A percentile compares a stretch with the other conserved stretches of the same genome.
Conservation (phyloP, 2,113 vertebrate genomes). For the Girardinichthys multiradiatus region DNA sequence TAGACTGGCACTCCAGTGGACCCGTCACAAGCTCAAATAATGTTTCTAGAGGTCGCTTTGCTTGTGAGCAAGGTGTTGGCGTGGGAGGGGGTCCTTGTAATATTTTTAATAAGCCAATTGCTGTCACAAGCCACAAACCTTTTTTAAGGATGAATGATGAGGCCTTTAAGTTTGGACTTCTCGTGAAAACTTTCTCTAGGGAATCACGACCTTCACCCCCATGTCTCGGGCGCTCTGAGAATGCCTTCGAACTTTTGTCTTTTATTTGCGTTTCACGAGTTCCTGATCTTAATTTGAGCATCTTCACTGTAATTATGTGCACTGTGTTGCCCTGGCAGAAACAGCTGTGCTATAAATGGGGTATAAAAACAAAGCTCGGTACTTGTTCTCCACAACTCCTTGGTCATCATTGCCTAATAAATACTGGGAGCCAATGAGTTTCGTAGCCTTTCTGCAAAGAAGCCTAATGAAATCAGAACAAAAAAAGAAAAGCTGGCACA, state of each 20-base stretch:
- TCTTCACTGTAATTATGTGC: constrained; percentile 68
- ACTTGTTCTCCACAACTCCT: constrained; percentile 73
- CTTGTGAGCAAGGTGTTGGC: constrained; percentile 51
- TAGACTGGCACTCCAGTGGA: constrained; percentile 73
- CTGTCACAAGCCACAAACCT: constrained; percentile 49
- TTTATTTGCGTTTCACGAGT: constrained; percentile 57
- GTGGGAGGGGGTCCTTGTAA: constrained; percentile 32
- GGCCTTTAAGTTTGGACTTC: constrained; percentile 17
- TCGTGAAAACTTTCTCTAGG: constrained; percentile 38
- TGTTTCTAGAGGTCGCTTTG: constrained; percentile 62
- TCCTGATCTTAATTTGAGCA: constrained; percentile 72
- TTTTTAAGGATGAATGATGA: constrained; percentile 36
- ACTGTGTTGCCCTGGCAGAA: constrained; percentile 62
- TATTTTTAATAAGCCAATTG: constrained; percentile 64
- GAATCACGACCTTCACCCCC: constrained; percentile 41
- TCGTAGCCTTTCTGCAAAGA: constrained; percentile 39
- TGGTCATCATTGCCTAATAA: constrained; percentile 77
- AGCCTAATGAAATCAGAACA: constrained; percentile 34
- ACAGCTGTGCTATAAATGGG: constrained; percentile 80
- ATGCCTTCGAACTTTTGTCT: constrained; percentile 10
- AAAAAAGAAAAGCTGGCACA: not conserved
- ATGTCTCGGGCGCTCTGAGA: constrained; percentile 1
- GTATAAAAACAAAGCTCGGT: constrained; percentile 76
- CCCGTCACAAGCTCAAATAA: constrained; percentile 62
- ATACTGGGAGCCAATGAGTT: constrained; percentile 69